Conservation (phyloP, 2,113 vertebrate genomes). For the Hystrix brachyura region DNA sequence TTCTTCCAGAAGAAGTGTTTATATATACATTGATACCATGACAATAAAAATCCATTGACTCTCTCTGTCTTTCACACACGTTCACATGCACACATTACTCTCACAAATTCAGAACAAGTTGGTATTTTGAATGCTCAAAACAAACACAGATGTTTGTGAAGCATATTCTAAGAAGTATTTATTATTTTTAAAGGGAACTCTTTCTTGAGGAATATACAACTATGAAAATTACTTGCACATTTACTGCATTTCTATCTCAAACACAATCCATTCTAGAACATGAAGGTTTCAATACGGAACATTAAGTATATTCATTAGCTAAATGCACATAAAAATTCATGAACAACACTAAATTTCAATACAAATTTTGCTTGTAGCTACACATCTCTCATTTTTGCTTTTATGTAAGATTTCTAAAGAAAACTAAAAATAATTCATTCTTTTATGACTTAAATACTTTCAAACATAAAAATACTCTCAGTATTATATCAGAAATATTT, state of each 20-base stretch:
- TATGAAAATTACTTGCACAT: not conserved
- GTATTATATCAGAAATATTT: constrained; percentile 49
- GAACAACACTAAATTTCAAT: not conserved
- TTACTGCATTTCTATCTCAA: not conserved
- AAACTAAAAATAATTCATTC: not conserved
- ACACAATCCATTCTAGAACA: not conserved
- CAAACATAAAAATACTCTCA: not conserved
- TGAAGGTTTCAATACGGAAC: not conserved
- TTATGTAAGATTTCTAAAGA: constrained; percentile 22
- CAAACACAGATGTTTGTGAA: not conserved
- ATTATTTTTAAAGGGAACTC: not conserved
- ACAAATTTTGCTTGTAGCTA: constrained; percentile 16
- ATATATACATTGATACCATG: not conserved
- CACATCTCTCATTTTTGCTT: constrained; percentile 15
- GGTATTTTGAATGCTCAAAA: not conserved
- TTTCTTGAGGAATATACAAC: not conserved
- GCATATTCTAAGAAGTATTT: not conserved
- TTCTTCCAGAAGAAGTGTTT: not conserved
- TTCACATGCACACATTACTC: no score
- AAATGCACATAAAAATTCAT: constrained; percentile 53
- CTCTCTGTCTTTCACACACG: not conserved
- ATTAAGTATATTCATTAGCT: not conserved
- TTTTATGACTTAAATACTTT: not conserved
- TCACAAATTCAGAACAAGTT: not conserved
- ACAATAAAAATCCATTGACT: constrained; percentile 47